phyloP scores from a whole-genome alignment of 64 coral and sea anemone species.

The Anthopleura sola region DNA sequence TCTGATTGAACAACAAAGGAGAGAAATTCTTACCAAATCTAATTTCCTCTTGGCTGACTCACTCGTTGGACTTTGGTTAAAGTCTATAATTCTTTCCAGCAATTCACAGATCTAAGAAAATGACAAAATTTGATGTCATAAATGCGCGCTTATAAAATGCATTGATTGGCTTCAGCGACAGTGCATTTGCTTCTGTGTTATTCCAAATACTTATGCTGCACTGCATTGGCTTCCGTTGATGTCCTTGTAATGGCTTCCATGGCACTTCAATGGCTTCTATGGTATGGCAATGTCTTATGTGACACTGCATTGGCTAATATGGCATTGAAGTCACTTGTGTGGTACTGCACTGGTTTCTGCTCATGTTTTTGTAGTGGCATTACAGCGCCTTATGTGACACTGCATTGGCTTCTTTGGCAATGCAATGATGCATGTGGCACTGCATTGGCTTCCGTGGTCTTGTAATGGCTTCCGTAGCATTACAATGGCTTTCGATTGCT shows the following conservation, averaged over 20 bases:
- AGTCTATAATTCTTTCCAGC: constrained; percentile 69
- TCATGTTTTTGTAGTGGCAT: too few species aligned
- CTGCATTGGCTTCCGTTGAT: not conserved
- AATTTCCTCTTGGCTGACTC: constrained; percentile 84
- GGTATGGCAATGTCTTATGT: not conserved
- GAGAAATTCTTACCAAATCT: constrained; percentile 59
- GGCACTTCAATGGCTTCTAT: not conserved
- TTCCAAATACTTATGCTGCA: not conserved
- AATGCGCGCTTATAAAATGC: not conserved
- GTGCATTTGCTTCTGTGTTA: not conserved
- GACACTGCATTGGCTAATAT: not conserved
- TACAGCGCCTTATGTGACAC: too few species aligned
- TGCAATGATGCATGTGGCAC: too few species aligned
- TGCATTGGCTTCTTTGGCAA: too few species aligned
- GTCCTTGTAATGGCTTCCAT: not conserved
- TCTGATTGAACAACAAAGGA: not conserved
- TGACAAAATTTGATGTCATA: not conserved
- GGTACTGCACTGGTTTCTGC: not conserved
- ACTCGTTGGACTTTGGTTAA: constrained; percentile 83
- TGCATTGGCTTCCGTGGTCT: too few species aligned
- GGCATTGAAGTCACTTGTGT: not conserved
- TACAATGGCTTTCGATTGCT: too few species aligned
- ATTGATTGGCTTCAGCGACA: not conserved
- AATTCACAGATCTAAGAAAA: constrained; percentile 71
- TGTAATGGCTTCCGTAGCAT: too few species aligned